Evolutionary conservation across 2,888 invertebrate species (phyloP).

Genomic region (Ypsolopha sequella): DNA sequence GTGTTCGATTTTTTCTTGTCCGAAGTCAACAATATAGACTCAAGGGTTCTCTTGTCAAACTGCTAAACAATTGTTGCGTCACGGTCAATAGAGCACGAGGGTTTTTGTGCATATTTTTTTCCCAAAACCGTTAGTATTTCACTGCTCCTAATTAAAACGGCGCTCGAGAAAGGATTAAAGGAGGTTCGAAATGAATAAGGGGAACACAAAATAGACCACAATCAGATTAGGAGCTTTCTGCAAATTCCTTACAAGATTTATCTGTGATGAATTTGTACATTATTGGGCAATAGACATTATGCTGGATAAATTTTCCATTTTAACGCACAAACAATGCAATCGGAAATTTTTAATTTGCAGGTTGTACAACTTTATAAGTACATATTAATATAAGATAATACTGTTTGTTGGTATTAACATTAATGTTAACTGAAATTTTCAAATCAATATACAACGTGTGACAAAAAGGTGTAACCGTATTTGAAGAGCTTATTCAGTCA

Average conservation of each 20-base stretch:
- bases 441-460: too few species aligned
- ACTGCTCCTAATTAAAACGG: constrained; percentile 34
- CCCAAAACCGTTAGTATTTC: constrained; percentile 35
- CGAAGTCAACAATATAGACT: constrained; percentile 66
- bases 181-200: constrained; percentile 28
- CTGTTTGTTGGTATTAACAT: too few species aligned
- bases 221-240: constrained; percentile 10
- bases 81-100: constrained; percentile 58
- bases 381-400: too few species aligned
- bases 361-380: too few species aligned
- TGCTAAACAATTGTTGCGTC: constrained; percentile 68
- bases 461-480: too few species aligned
- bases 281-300: too few species aligned
- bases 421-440: too few species aligned
- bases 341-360: too few species aligned
- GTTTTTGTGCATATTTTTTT: constrained; percentile 46
- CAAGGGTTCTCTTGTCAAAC: constrained; percentile 53
- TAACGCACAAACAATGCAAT: too few species aligned
- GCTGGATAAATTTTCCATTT: too few species aligned
- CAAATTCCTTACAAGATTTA: not conserved
- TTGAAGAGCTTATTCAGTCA: too few species aligned
- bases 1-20: constrained; percentile 46
- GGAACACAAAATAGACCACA: constrained; percentile 5
- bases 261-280: not conserved
- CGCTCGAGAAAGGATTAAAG: constrained; percentile 31